phyloP scores from a whole-genome alignment of 2,888 invertebrate genomes.

The Tachystola acroxantha region DNA sequence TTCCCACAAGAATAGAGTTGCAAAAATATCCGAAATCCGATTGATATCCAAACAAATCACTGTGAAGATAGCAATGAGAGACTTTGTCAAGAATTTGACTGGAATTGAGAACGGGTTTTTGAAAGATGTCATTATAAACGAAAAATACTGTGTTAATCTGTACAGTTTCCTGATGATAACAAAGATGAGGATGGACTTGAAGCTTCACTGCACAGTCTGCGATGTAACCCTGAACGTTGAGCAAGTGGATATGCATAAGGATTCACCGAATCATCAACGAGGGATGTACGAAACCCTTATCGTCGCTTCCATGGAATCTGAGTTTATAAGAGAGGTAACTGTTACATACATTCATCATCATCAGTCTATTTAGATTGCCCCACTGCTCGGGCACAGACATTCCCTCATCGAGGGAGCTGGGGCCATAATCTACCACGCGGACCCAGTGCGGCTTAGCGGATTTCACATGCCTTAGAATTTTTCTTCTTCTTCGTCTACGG shows the following conservation, averaged over 20 bases:
- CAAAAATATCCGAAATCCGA: background rate
- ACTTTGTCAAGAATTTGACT: slow-evolving; percentile 3
- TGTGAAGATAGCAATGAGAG: slow-evolving; percentile 6
- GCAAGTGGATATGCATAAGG: slow-evolving; percentile 15
- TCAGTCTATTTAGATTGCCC: no score
- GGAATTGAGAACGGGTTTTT: slow-evolving; percentile 11
- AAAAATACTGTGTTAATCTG: slow-evolving; percentile 23
- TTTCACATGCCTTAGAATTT: no score
- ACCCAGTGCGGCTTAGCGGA: no score
- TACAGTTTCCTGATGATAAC: slow-evolving; percentile 22
- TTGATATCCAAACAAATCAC: background rate
- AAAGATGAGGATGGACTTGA: background rate
- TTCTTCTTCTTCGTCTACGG: no score
- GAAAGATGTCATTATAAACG: slow-evolving; percentile 28
- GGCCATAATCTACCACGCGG: no score
- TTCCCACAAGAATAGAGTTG: slow-evolving; percentile 18
- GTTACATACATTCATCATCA: no score
- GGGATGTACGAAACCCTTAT: slow-evolving; percentile 16
- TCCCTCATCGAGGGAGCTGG: no score
- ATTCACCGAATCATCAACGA: slow-evolving; percentile 10
- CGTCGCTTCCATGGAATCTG: slow-evolving; percentile 25
- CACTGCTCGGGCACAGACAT: no score
- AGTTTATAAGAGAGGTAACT: slow-evolving; percentile 46
- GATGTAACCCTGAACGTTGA: slow-evolving; percentile 5
- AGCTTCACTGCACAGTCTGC: slow-evolving; percentile 21